These are phyloP conservation scores for Ecdyonurus torrentis DNA, from an alignment of 2,888 invertebrate species.

Conservation along the genomic window DNA sequence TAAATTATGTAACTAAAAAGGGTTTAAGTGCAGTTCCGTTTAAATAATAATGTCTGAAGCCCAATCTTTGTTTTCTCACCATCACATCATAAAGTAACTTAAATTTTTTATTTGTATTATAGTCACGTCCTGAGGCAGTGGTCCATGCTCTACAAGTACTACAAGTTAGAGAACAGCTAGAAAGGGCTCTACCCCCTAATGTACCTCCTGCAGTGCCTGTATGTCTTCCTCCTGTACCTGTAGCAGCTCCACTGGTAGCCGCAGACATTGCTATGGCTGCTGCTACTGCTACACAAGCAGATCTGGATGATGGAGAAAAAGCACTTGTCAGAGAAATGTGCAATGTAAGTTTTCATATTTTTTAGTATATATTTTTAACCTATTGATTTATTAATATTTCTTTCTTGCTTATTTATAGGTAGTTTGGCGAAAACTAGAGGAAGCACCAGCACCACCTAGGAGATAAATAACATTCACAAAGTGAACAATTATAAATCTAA, in stretches of 20 bases:
- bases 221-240: not conserved
- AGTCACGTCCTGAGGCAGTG: constrained; percentile 70
- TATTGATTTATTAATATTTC: not conserved
- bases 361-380: not conserved
- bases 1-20: too few species aligned
- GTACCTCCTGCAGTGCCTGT: constrained; percentile 5
- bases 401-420: constrained; percentile 34
- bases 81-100: too few species aligned
- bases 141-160: constrained; percentile 83
- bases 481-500: too few species aligned
- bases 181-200: constrained; percentile 37
- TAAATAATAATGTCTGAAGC: too few species aligned
- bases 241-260: not conserved
- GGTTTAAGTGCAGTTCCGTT: too few species aligned
- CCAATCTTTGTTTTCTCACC: too few species aligned
- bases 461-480: too few species aligned
- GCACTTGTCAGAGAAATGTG: constrained; percentile 91
- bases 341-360: constrained; percentile 54
- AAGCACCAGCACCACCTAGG: constrained; percentile 46
- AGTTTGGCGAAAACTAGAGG: constrained; percentile 80
- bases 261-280: constrained; percentile 3
- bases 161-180: constrained; percentile 75
- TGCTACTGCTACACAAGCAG: constrained; percentile 16
- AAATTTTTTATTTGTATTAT: too few species aligned
- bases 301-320: constrained; percentile 63